Conservation (phyloP, 2,888 invertebrate species). For the Pachliopta kotzebuea region DNA sequence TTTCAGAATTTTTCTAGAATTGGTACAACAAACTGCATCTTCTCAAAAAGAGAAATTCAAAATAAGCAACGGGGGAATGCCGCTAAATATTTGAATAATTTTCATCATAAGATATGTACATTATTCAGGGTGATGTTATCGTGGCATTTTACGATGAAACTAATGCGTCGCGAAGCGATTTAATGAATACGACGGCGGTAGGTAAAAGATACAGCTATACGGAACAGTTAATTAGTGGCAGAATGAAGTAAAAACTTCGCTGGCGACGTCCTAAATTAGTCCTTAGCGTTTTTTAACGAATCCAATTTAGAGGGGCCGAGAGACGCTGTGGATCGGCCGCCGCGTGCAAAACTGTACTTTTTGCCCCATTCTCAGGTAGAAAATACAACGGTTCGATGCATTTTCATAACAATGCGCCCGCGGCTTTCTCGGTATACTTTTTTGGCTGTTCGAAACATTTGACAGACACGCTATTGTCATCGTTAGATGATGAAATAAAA, state of each 20-base stretch:
- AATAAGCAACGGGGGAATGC: not conserved
- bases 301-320: slow-evolving; percentile 65
- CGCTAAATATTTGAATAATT: slow-evolving; percentile 5
- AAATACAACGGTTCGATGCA: slow-evolving; percentile 70
- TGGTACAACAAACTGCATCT: no score
- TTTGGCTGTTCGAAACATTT: slow-evolving; percentile 65
- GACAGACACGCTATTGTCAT: slow-evolving; percentile 78
- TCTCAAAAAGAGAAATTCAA: not conserved
- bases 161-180: slow-evolving; percentile 30
- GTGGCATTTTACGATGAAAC: slow-evolving; percentile 30
- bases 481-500: slow-evolving; percentile 73
- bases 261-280: slow-evolving; percentile 67
- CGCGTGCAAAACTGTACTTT: slow-evolving; percentile 72
- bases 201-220: slow-evolving; percentile 39
- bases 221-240: slow-evolving; percentile 42
- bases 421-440: slow-evolving; percentile 71
- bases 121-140: slow-evolving; percentile 27
- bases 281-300: slow-evolving; percentile 66
- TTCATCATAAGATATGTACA: slow-evolving; percentile 6
- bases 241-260: slow-evolving; percentile 61
- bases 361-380: slow-evolving; percentile 72
- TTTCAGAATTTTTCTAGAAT: no score
- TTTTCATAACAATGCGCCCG: slow-evolving; percentile 79
- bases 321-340: slow-evolving; percentile 61
- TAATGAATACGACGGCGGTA: slow-evolving; percentile 38